Base-by-base conservation (phyloP, 2,888 invertebrate genomes). In the Nemotelus nigrinus region DNA sequence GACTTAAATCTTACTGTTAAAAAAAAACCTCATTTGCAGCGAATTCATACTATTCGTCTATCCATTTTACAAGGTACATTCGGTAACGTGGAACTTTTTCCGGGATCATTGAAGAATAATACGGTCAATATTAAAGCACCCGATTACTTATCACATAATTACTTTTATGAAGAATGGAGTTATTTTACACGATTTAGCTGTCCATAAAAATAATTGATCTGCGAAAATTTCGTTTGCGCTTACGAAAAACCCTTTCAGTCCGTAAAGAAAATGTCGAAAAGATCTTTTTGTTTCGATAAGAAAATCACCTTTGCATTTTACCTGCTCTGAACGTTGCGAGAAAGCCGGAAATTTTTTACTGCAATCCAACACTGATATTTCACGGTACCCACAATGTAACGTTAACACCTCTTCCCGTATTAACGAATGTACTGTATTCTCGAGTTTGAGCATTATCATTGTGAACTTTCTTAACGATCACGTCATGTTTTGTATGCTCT, bases 391-490 rank as follows among this genome's bases (percentile, higher is more conserved):
- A n/a, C 48, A 44, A 39, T 57, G 44, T 65, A 65, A 78, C 67
- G 78, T 78, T 78, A 75, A 75, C 78, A 78, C 78, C 78, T 78
- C 78, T 75, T 75, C 78, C 78, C 75, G 58, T 78, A 63, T 74
- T 67, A 58, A 43, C 65, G n/a, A 65, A 65, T 65, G 47, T 65
- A 7, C 25, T 25, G 25, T 25, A 25, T 25, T 43, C 43, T 44
- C n/a, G 65, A 47, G 8, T 25, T 65, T 65, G 65, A 8, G 65
- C 65, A 45, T 45, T 47, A 65, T 39, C 47, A 39, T 65, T 47
- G 53, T 67, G 58, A 3, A 68, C 74, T 68, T 74, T 55, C 39
- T 6, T 45, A 58, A 6, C 43, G 67, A 75, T 67, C 78, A 74
- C 75, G 75, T 67, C 75, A 75, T 67, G 74, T 74, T 58, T 74